Conservation (phyloP, 2,797 vertebrate genomes). For the Spheniscus humboldti region DNA sequence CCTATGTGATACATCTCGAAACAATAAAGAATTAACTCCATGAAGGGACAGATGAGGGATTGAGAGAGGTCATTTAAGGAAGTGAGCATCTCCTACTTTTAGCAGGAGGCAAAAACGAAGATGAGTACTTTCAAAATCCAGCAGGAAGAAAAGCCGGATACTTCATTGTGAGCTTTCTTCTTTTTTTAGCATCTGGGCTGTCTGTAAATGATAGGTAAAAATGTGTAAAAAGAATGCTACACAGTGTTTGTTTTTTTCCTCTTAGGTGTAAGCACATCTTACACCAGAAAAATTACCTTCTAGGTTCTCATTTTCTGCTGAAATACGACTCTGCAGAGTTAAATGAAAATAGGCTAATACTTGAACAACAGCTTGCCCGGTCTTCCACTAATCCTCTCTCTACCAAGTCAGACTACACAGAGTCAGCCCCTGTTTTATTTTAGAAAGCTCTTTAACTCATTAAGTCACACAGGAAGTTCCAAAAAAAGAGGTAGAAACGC, state of each 20-base stretch:
- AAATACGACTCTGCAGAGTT: neutral
- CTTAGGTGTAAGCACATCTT: neutral
- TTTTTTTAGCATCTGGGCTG: neutral
- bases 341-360: conserved; percentile 47
- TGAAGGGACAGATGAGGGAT: neutral
- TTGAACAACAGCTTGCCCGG: neutral
- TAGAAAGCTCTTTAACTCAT: conserved; percentile 46
- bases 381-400: conserved; percentile 40
- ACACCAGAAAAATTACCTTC: neutral
- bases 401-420: neutral
- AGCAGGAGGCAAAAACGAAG: neutral
- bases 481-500: neutral
- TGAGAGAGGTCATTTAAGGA: neutral
- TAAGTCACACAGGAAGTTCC: neutral
- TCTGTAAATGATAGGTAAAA: neutral
- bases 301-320: neutral
- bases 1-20: neutral
- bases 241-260: neutral
- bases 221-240: neutral
- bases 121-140: neutral
- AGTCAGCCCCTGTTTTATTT: conserved; percentile 21
- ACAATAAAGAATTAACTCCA: neutral
- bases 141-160: neutral
- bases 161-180: neutral
- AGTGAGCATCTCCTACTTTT: neutral